Conservation (phyloP, 2,113 vertebrate species). For the Pygoscelis adeliae region DNA sequence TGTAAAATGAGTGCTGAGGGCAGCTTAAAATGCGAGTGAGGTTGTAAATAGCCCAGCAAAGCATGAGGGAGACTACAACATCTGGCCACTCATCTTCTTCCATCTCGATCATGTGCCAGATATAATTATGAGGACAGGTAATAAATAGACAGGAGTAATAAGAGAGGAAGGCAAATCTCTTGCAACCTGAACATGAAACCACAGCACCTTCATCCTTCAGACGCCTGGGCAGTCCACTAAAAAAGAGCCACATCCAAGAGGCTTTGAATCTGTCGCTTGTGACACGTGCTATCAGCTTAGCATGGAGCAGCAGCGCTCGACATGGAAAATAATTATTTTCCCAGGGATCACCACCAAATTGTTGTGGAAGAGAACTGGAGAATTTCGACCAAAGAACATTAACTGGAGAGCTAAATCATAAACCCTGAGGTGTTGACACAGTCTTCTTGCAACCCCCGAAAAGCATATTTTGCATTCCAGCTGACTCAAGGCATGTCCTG, state of each 20-base stretch:
- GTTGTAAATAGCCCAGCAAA: not conserved
- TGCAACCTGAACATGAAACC: not conserved
- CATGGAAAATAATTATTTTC: not conserved
- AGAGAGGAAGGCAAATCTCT: not conserved
- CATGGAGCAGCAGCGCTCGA: not conserved
- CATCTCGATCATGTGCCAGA: not conserved
- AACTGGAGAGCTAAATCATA: not conserved
- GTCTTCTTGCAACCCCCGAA: not conserved
- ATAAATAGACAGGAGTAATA: not conserved
- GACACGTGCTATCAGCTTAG: not conserved
- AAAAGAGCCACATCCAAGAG: not conserved
- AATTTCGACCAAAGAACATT: not conserved
- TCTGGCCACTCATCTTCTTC: not conserved
- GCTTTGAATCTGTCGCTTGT: not conserved
- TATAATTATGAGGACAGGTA: not conserved
- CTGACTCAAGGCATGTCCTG: not conserved
- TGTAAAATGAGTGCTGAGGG: not conserved
- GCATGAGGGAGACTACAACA: not conserved
- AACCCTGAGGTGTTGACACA: not conserved
- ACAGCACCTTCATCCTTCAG: not conserved
- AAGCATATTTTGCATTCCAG: slow-evolving; percentile 54
- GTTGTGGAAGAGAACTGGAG: not conserved
- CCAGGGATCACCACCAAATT: not conserved
- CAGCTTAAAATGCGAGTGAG: not conserved
- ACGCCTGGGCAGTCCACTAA: not conserved